These are phyloP conservation scores for Serrognathus titanus DNA, from an alignment of 2,888 invertebrate genomes.

Conservation along the genomic window DNA sequence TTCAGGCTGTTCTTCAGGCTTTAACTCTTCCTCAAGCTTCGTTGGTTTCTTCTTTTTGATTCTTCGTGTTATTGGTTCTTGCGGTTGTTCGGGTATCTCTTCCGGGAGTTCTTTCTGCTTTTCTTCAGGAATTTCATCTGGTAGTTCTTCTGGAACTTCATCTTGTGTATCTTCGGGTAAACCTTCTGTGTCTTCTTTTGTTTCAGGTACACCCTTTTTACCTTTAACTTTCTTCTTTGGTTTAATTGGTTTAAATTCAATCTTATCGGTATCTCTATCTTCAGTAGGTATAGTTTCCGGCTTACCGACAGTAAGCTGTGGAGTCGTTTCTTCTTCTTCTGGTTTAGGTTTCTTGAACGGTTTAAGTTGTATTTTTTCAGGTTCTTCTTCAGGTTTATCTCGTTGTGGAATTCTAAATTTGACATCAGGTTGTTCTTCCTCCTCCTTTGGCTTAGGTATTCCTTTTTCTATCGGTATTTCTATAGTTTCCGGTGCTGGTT, in stretches of 20 bases:
- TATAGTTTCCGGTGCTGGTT: conserved; percentile 47
- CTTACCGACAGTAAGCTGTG: conserved; percentile 20
- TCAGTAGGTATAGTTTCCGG: conserved; percentile 16
- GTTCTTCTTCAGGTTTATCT: conserved; percentile 37
- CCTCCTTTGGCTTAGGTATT: conserved; percentile 45
- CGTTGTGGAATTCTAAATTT: conserved; percentile 41
- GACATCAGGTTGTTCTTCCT: conserved; percentile 47
- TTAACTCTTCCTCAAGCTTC: conserved; percentile 33
- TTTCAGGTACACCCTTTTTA: conserved; percentile 14
- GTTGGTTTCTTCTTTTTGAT: conserved; percentile 26
- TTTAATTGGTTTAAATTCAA: conserved; percentile 36
- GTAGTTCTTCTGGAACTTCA: too few relatives aligned
- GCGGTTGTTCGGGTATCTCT: conserved; percentile 1
- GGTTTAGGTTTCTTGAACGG: conserved; percentile 39
- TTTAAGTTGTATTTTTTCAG: conserved; percentile 30
- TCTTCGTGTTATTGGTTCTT: conserved; percentile 4
- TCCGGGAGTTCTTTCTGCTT: background rate
- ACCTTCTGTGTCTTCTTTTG: conserved; percentile 29
- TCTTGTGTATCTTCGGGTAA: conserved; percentile 8
- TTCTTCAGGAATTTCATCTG: conserved; percentile 17
- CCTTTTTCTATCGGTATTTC: conserved; percentile 44
- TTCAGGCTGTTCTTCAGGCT: conserved; percentile 23
- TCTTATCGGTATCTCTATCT: conserved; percentile 13
- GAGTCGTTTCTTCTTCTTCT: conserved; percentile 18
- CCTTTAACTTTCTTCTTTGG: conserved; percentile 34